Evolutionary conservation across 2,888 invertebrate species (phyloP).

Genomic region (Aleiodes testaceus): DNA sequence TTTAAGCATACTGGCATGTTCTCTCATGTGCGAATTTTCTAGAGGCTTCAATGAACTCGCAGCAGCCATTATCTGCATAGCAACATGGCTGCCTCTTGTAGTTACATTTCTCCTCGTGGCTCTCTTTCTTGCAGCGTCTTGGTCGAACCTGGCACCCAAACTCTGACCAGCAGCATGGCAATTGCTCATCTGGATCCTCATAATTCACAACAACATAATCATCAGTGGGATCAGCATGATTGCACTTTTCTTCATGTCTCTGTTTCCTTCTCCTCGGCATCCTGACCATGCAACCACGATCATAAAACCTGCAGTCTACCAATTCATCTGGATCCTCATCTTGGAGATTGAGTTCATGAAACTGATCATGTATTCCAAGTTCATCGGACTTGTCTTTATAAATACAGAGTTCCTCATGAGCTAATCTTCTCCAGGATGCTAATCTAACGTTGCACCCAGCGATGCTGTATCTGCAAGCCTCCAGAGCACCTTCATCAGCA

Average conservation of each 20-base stretch:
- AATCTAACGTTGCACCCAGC: slow-evolving; percentile 62
- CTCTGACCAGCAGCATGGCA: slow-evolving; percentile 59
- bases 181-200: slow-evolving; percentile 52
- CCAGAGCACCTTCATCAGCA: slow-evolving; percentile 51
- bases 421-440: slow-evolving; percentile 56
- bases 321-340: slow-evolving; percentile 57
- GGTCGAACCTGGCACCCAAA: slow-evolving; percentile 62
- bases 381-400: slow-evolving; percentile 57
- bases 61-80: slow-evolving; percentile 57
- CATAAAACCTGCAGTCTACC: slow-evolving; percentile 58
- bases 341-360: slow-evolving; percentile 39
- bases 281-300: slow-evolving; percentile 63
- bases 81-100: slow-evolving; percentile 60
- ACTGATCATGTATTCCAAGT: slow-evolving; percentile 55
- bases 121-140: slow-evolving; percentile 51
- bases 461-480: slow-evolving; percentile 56
- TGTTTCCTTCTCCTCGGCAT: slow-evolving; percentile 60
- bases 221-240: slow-evolving; percentile 37
- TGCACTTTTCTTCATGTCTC: slow-evolving; percentile 54
- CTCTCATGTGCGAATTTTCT: slow-evolving; percentile 57
- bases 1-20: slow-evolving; percentile 51
- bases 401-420: slow-evolving; percentile 62
- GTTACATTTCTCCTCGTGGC: slow-evolving; percentile 65
- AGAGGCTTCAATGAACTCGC: slow-evolving; percentile 49
- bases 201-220: slow-evolving; percentile 40